Evolutionary conservation across 2,888 invertebrate species (phyloP).

Genomic region (Ametastegia equiseti): DNA sequence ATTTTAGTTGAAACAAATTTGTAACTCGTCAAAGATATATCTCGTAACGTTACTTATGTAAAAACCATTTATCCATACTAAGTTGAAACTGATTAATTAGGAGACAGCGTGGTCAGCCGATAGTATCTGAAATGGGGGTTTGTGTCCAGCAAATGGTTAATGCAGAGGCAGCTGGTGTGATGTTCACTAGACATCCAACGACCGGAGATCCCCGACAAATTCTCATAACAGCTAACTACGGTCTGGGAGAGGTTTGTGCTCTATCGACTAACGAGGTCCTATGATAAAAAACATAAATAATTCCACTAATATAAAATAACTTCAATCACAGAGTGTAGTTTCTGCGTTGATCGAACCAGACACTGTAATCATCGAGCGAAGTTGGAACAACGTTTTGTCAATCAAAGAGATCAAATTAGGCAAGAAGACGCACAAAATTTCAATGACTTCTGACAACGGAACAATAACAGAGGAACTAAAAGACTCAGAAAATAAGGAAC

Average conservation of each 20-base stretch:
- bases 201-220: slow-evolving; percentile 83
- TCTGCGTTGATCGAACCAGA: slow-evolving; percentile 89
- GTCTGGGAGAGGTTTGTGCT: slow-evolving; percentile 85
- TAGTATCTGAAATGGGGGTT: slow-evolving; percentile 85
- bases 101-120: slow-evolving; percentile 86
- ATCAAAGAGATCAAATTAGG: slow-evolving; percentile 78
- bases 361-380: slow-evolving; percentile 80
- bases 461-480: slow-evolving; percentile 74
- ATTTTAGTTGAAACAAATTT: background rate
- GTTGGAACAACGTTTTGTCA: slow-evolving; percentile 75
- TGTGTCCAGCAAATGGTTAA: slow-evolving; percentile 88
- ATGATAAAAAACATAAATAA: slow-evolving; percentile 10
- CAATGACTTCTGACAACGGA: slow-evolving; percentile 75
- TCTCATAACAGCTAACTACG: slow-evolving; percentile 88
- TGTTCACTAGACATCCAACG: slow-evolving; percentile 89
- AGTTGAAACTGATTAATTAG: slow-evolving; percentile 53
- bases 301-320: background rate
- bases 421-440: slow-evolving; percentile 78
- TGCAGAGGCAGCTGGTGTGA: slow-evolving; percentile 86
- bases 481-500: slow-evolving; percentile 72
- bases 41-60: too few species aligned
- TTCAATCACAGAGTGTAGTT: slow-evolving; percentile 83
- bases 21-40: background rate
- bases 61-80: background rate
- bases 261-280: background rate